Percentiles rank a stretch among this genome's conserved stretches.
These are phyloP conservation scores for Exaiptasia diaphana DNA, from an alignment of 64 coral and sea anemone species.

Conservation along the genomic window DNA sequence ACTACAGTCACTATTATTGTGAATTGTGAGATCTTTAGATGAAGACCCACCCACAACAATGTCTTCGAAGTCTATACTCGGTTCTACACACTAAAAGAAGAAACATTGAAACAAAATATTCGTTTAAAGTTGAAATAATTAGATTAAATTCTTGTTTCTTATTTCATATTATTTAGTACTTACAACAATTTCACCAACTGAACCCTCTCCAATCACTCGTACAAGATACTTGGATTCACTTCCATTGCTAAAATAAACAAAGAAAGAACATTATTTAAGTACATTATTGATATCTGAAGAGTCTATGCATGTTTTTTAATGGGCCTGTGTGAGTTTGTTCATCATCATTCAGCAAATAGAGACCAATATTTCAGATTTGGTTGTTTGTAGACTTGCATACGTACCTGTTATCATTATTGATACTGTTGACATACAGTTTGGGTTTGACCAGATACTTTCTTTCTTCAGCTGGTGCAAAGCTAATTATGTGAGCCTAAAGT, in stretches of 20 bases:
- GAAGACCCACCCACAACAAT: conserved; percentile 81
- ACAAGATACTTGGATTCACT: conserved; percentile 64
- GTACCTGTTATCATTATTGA: not conserved
- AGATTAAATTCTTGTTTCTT: too few relatives aligned
- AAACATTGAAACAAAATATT: not conserved
- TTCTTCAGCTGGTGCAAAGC: conserved; percentile 61
- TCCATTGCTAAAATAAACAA: conserved; percentile 14
- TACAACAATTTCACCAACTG: conserved; percentile 78
- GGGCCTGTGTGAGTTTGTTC: too few relatives aligned
- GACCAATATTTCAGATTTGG: too few relatives aligned
- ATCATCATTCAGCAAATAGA: too few relatives aligned
- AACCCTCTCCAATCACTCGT: conserved; percentile 76
- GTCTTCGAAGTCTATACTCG: conserved; percentile 70
- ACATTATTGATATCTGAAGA: too few relatives aligned
- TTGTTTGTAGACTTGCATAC: too few relatives aligned
- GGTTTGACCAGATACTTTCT: conserved; percentile 73
- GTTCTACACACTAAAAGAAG: conserved; percentile 53
- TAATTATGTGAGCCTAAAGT: conserved; percentile 29
- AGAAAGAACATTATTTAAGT: too few relatives aligned
- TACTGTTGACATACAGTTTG: conserved; percentile 62
- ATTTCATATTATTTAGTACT: not conserved
- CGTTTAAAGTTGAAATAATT: too few relatives aligned
- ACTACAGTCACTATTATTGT: conserved; percentile 88
- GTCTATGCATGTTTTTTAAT: too few relatives aligned
- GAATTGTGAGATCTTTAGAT: conserved; percentile 63